These are phyloP conservation scores for Hydra vulgaris DNA, from an alignment of 30 jellyfish, hydroid and myxozoan genomes.

Conservation along the genomic window DNA sequence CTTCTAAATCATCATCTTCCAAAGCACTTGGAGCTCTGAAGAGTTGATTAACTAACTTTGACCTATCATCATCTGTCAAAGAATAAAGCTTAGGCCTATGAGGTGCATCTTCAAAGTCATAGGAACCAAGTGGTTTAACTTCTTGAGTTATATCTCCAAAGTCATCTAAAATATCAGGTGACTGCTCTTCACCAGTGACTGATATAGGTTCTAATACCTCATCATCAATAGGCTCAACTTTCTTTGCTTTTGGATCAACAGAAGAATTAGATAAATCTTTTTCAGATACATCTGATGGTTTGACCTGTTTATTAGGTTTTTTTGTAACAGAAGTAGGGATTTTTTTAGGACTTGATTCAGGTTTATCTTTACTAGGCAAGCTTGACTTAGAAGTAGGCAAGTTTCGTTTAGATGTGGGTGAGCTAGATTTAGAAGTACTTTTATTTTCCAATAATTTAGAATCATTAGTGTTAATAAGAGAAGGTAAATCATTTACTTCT, in stretches of 20 bases:
- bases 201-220: constrained; percentile 10
- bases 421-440: constrained; percentile 6
- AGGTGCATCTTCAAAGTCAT: constrained; percentile 30
- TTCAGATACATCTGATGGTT: not conserved
- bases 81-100: constrained; percentile 15
- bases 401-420: constrained; percentile 1
- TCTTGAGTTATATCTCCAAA: not conserved
- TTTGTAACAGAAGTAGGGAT: constrained; percentile 8
- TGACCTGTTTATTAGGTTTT: not conserved
- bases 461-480: constrained; percentile 31
- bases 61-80: constrained; percentile 44
- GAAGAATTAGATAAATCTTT: not conserved
- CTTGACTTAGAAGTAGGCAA: not conserved
- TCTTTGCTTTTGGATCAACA: not conserved
- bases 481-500: constrained; percentile 31
- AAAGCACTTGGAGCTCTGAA: constrained; percentile 21
- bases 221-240: constrained; percentile 18
- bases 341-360: constrained; percentile 11
- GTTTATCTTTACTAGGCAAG: not conserved
- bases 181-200: not conserved
- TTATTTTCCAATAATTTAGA: not conserved
- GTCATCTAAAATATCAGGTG: constrained; percentile 11
- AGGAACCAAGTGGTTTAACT: constrained; percentile 36
- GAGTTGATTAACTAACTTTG: constrained; percentile 23
- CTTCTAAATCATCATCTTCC: constrained; percentile 22